Percentiles rank a stretch among this genome's conserved stretches.
Evolutionary conservation across 2,113 vertebrate species (phyloP).

Genomic region (Oriolus oriolus): DNA sequence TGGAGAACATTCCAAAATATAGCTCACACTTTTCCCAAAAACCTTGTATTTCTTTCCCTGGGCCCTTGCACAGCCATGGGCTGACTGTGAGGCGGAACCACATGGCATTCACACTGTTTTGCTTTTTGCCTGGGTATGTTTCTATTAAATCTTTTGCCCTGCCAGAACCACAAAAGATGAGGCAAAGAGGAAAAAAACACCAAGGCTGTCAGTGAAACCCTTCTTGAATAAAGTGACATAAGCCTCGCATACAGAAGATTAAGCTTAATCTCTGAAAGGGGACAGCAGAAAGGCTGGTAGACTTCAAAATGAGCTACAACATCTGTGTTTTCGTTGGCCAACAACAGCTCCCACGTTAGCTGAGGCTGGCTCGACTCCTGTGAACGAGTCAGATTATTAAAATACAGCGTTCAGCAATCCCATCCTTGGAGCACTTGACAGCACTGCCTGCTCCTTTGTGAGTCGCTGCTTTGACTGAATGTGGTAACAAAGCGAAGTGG

Average conservation of each 20-base stretch:
- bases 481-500: not conserved
- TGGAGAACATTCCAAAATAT: not conserved
- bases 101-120: not conserved
- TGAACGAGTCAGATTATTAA: slow-evolving; percentile 29
- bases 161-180: slow-evolving; percentile 8
- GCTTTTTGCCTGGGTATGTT: not conserved
- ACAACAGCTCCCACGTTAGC: not conserved
- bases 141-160: not conserved
- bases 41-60: not conserved
- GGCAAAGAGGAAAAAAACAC: not conserved
- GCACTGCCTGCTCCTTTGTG: slow-evolving; percentile 21
- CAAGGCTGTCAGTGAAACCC: not conserved
- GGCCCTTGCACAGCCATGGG: accelerated
- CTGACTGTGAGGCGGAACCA: not conserved
- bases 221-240: slow-evolving; percentile 7
- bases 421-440: not conserved
- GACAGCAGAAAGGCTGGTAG: slow-evolving; percentile 20
- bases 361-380: not conserved
- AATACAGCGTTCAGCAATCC: not conserved
- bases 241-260: not conserved
- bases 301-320: slow-evolving; percentile 1
- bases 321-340: slow-evolving; percentile 62
- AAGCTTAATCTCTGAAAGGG: slow-evolving; percentile 17
- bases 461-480: not conserved
- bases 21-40: not conserved